Evolutionary conservation across 2,113 vertebrate genomes (phyloP).

Genomic region (Amazona vittata): DNA sequence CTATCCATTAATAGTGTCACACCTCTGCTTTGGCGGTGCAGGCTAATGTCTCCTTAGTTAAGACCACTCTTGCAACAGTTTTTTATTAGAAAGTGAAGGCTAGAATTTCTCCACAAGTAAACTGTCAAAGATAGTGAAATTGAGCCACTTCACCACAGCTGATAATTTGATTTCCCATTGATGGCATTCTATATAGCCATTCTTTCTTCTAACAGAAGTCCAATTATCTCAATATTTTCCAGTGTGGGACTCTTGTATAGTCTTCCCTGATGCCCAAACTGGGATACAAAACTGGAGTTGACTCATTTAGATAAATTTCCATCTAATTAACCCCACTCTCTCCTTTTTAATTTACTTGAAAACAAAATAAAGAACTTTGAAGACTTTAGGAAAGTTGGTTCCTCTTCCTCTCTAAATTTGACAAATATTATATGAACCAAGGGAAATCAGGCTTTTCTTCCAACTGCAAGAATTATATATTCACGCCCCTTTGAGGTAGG

Average conservation of each 20-base stretch:
- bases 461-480: not conserved
- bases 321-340: fast-evolving
- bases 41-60: not conserved
- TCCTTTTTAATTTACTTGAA: not conserved
- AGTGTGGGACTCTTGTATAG: fast-evolving
- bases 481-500: not conserved
- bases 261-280: not conserved
- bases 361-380: not conserved
- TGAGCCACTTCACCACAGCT: not conserved
- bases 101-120: not conserved
- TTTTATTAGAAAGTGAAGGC: not conserved
- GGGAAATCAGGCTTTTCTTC: not conserved
- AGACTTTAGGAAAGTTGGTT: not conserved
- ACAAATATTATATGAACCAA: not conserved
- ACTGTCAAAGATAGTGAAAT: not conserved
- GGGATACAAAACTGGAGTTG: not conserved
- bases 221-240: not conserved
- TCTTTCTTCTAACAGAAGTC: not conserved
- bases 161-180: not conserved
- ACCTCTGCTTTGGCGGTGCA: not conserved
- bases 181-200: not conserved
- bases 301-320: not conserved
- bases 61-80: not conserved
- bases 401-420: not conserved
- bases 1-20: not conserved